Evolutionary conservation across 2,113 vertebrate genomes (phyloP).

Genomic region (Myotis yumanensis): DNA sequence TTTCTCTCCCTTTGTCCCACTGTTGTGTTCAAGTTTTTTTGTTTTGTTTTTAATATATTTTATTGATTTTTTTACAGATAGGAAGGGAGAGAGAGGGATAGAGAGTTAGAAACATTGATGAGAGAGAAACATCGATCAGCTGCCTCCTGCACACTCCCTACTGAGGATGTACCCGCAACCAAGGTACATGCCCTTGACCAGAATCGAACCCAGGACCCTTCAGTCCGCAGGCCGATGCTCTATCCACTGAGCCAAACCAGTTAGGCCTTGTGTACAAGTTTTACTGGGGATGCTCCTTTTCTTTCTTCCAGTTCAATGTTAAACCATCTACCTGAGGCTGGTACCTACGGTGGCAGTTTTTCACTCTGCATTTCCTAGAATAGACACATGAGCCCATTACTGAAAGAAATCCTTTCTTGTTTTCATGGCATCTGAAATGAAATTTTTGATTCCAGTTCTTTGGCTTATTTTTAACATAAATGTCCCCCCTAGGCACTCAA

Average conservation of each 20-base stretch:
- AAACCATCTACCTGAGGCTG: neutral
- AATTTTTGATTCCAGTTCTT: conserved; percentile 39
- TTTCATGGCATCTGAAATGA: conserved; percentile 47
- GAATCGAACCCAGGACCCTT: too few relatives aligned
- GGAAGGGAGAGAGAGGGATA: too few relatives aligned
- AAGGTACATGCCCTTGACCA: too few relatives aligned
- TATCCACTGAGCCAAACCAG: too few relatives aligned
- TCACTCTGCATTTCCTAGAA: conserved; percentile 48
- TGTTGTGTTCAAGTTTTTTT: neutral
- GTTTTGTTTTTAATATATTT: too few relatives aligned
- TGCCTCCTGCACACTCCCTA: too few relatives aligned
- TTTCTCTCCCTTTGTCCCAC: neutral
- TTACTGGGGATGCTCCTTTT: neutral
- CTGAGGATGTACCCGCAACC: too few relatives aligned
- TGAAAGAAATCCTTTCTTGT: conserved; percentile 11
- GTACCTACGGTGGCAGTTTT: conserved; percentile 24
- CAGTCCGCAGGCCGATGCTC: too few relatives aligned
- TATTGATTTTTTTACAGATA: too few relatives aligned
- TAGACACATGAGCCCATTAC: neutral
- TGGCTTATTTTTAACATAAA: conserved; percentile 26
- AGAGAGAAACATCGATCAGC: too few relatives aligned
- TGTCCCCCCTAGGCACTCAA: neutral
- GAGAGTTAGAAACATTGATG: too few relatives aligned
- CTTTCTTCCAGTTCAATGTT: neutral
- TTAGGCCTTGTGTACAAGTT: neutral